phyloP scores from a whole-genome alignment of 1,140 invertebrate species.

The Camponotus pennsylvanicus region DNA sequence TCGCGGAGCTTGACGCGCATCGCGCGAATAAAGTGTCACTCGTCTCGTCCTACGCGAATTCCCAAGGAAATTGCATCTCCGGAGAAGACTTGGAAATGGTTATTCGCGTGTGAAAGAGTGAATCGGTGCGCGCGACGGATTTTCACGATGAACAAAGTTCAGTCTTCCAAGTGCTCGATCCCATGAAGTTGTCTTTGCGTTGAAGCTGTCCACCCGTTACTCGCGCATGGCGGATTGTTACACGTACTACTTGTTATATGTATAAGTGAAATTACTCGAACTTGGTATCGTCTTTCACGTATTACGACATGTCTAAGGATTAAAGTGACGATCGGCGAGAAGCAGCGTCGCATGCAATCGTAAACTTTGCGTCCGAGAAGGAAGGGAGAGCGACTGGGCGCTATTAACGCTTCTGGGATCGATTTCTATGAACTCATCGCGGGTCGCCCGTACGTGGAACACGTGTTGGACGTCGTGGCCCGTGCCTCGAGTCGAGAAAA shows the following conservation, averaged over 20 bases:
- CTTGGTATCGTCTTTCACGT: background rate
- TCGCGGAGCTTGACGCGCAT: background rate
- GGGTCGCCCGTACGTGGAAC: background rate
- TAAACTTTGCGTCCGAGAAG: background rate
- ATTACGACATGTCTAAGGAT: background rate
- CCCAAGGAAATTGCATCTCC: background rate
- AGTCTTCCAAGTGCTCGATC: background rate
- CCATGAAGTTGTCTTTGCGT: background rate
- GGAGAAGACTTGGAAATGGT: background rate
- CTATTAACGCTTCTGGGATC: background rate
- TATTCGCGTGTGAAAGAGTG: background rate
- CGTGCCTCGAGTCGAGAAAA: background rate
- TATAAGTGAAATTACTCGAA: background rate
- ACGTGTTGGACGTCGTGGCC: slow-evolving; percentile 26
- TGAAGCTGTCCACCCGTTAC: too few species aligned
- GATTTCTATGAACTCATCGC: slow-evolving; percentile 3
- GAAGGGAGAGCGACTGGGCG: background rate
- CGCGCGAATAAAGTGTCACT: slow-evolving; percentile 16
- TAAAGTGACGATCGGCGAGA: background rate
- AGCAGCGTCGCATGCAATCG: background rate
- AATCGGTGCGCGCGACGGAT: background rate
- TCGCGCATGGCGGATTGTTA: background rate
- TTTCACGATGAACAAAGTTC: background rate
- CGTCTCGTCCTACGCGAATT: background rate
- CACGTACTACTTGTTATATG: too few species aligned